Evolutionary conservation across 2,113 vertebrate genomes (phyloP).

Genomic region (Mastomys natalensis): DNA sequence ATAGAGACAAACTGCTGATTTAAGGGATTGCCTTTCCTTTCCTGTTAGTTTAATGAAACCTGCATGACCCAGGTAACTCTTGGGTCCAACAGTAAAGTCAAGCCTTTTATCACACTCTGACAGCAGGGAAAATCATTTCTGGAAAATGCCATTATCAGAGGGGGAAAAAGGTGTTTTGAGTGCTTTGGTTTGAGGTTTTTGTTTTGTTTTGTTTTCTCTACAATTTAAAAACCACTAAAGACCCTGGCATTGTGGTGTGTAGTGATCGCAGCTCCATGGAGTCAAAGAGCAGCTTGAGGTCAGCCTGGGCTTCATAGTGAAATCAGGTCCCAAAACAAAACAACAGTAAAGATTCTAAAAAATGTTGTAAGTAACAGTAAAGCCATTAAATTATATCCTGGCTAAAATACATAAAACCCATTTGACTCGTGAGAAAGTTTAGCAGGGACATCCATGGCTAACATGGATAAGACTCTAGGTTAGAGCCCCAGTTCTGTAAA

Average conservation of each 20-base stretch:
- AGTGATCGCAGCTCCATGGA: background rate
- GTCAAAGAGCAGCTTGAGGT: background rate
- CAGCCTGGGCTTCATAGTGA: background rate
- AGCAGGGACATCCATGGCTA: background rate
- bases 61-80: slow-evolving; percentile 31
- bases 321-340: background rate
- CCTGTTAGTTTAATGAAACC: slow-evolving; percentile 51
- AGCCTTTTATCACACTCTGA: slow-evolving; percentile 58
- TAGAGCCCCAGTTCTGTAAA: background rate
- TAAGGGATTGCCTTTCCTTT: background rate
- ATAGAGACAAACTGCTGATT: background rate
- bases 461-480: background rate
- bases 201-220: background rate
- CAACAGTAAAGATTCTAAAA: slow-evolving; percentile 39
- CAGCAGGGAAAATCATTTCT: slow-evolving; percentile 40
- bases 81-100: slow-evolving; percentile 47
- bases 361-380: background rate
- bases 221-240: slow-evolving; percentile 59
- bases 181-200: background rate
- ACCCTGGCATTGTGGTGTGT: background rate
- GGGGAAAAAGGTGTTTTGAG: slow-evolving; percentile 2
- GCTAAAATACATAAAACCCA: slow-evolving; percentile 20
- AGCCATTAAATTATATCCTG: slow-evolving; percentile 17
- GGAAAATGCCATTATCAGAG: slow-evolving; percentile 39
- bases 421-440: background rate